Percentiles rank a stretch among this genome's conserved stretches.
phyloP scores from a whole-genome alignment of 2,888 invertebrate genomes.

The Phyllotreta striolata region DNA sequence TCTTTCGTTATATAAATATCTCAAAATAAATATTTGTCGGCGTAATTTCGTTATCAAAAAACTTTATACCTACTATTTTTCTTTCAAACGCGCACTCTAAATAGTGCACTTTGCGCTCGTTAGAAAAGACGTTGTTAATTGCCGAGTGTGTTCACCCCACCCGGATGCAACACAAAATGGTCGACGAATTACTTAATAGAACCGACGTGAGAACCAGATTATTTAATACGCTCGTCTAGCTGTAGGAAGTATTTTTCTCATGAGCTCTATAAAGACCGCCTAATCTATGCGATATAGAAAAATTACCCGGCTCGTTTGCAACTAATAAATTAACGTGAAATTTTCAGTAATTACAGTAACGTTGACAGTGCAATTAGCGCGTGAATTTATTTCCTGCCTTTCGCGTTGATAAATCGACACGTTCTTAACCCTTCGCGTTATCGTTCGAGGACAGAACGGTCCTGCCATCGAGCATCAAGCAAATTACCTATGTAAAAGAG shows the following conservation, averaged over 20 bases:
- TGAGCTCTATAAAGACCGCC: neutral
- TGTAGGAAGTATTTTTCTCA: slow-evolving; percentile 3
- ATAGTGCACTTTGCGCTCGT: slow-evolving; percentile 16
- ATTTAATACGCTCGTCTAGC: slow-evolving; percentile 3
- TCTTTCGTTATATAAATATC: neutral
- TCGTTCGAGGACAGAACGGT: too few relatives aligned
- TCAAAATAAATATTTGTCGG: neutral
- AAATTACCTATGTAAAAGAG: slow-evolving; percentile 1
- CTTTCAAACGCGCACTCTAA: neutral
- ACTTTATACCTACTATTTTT: neutral
- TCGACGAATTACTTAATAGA: slow-evolving; percentile 35
- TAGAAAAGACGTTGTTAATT: slow-evolving; percentile 25
- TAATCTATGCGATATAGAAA: too few relatives aligned
- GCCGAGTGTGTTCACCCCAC: slow-evolving; percentile 35
- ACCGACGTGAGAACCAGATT: slow-evolving; percentile 41
- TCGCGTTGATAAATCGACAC: too few relatives aligned
- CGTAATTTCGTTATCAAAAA: neutral
- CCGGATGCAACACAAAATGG: slow-evolving; percentile 44
- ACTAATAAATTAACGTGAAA: too few relatives aligned
- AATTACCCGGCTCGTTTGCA: too few relatives aligned
- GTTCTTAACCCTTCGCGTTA: too few relatives aligned
- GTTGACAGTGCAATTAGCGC: too few relatives aligned
- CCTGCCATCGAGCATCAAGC: neutral
- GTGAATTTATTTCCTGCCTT: too few relatives aligned
- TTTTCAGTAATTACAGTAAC: too few relatives aligned